phyloP scores from a whole-genome alignment of 2,888 invertebrate genomes.

The Silvanus unidentatus region DNA sequence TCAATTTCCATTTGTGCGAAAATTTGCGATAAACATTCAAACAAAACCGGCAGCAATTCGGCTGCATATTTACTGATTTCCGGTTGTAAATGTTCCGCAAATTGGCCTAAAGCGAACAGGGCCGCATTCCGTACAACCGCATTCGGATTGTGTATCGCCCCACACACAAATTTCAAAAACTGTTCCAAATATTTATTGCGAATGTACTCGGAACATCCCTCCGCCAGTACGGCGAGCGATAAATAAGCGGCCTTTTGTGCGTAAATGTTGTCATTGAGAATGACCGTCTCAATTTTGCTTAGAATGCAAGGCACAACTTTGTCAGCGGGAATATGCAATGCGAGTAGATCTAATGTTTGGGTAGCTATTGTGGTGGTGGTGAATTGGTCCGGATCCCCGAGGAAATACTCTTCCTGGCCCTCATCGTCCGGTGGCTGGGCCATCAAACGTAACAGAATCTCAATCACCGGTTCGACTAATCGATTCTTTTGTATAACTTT shows the following conservation, averaged over 20 bases:
- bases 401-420: conserved; percentile 59
- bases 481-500: conserved; percentile 68
- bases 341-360: conserved; percentile 68
- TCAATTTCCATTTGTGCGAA: conserved; percentile 52
- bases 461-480: conserved; percentile 61
- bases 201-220: conserved; percentile 73
- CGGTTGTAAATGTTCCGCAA: conserved; percentile 74
- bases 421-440: conserved; percentile 57
- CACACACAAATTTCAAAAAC: conserved; percentile 63
- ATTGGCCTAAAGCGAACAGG: conserved; percentile 73
- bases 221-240: conserved; percentile 67
- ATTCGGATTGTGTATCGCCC: conserved; percentile 60
- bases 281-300: conserved; percentile 56
- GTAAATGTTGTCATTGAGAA: conserved; percentile 55
- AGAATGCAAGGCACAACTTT: conserved; percentile 68
- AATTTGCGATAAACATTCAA: conserved; percentile 61
- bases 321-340: conserved; percentile 69
- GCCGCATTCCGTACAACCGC: conserved; percentile 67
- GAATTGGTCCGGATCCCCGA: conserved; percentile 56
- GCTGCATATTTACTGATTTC: conserved; percentile 68
- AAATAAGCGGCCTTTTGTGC: conserved; percentile 67
- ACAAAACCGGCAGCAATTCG: conserved; percentile 66
- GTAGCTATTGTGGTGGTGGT: conserved; percentile 63
- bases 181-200: conserved; percentile 63
- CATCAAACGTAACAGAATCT: conserved; percentile 64